These are phyloP conservation scores for Sceloporus undulatus DNA, from an alignment of 2,113 vertebrate genomes.

Conservation along the genomic window DNA sequence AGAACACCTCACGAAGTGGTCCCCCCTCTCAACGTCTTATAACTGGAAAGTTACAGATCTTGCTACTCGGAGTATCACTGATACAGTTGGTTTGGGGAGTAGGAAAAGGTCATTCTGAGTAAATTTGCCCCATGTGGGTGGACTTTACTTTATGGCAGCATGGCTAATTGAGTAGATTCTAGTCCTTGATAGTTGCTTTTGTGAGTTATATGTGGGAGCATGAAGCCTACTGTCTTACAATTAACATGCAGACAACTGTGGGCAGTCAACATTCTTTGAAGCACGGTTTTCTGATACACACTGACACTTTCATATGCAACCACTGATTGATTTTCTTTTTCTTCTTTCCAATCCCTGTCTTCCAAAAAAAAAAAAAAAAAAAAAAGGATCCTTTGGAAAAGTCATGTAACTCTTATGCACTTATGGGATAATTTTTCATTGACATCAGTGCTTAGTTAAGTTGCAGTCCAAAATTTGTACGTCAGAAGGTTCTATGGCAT, in stretches of 20 bases:
- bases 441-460: slow-evolving; percentile 19
- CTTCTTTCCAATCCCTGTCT: background rate
- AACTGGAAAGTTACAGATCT: background rate
- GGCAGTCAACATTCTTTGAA: background rate
- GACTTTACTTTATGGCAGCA: background rate
- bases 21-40: background rate
- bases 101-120: background rate
- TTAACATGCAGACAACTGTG: background rate
- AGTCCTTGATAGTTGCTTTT: background rate
- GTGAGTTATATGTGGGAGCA: background rate
- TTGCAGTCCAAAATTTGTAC: slow-evolving; percentile 22
- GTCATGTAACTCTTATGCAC: slow-evolving; percentile 35
- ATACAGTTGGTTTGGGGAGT: background rate
- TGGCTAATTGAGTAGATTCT: background rate
- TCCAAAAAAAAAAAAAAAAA: background rate
- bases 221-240: background rate
- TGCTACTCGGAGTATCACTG: background rate
- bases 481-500: slow-evolving; percentile 52
- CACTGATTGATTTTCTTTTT: slow-evolving; percentile 32
- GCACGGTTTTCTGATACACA: background rate
- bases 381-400: slow-evolving; percentile 42
- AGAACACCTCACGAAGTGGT: background rate
- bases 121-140: background rate
- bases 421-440: slow-evolving; percentile 40
- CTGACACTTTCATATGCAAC: slow-evolving; percentile 2